Conservation (phyloP, 1,140 invertebrate species). For the Drosophila ironensis region DNA sequence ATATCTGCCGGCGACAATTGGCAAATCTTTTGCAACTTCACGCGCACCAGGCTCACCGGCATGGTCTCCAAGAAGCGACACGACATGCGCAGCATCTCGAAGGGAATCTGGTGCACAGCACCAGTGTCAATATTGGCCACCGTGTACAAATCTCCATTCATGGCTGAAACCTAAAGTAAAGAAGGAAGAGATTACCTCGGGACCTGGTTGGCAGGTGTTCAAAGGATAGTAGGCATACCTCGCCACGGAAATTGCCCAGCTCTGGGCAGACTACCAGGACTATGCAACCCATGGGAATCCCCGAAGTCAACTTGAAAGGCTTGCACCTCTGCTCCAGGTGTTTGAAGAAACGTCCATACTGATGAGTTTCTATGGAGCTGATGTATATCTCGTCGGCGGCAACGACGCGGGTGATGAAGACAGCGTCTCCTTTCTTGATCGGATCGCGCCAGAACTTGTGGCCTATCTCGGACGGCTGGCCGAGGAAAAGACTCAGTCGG, state of each 20-base stretch:
- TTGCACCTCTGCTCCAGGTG: conserved; percentile 23
- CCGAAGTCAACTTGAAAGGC: neutral
- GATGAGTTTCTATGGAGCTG: conserved; percentile 26
- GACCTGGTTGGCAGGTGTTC: no score
- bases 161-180: conserved; percentile 9
- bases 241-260: conserved; percentile 34
- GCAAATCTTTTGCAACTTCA: conserved; percentile 25
- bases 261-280: conserved; percentile 30
- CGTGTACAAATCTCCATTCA: neutral
- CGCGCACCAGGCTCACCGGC: conserved; percentile 25
- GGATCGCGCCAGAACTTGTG: conserved; percentile 43
- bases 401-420: conserved; percentile 36
- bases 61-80: conserved; percentile 49
- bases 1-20: no score
- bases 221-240: conserved; percentile 4
- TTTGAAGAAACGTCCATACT: conserved; percentile 34
- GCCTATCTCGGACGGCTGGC: conserved; percentile 17
- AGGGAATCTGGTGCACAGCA: neutral
- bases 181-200: no score
- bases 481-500: conserved; percentile 18
- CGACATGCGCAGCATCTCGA: conserved; percentile 23
- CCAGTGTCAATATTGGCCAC: conserved; percentile 53
- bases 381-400: conserved; percentile 36
- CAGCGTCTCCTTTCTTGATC: conserved; percentile 4
- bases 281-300: conserved; percentile 24